A percentile compares a stretch with the other conserved stretches of the same genome.
Evolutionary conservation across 2,888 invertebrate genomes (phyloP).

Genomic region (Bellardia pandia): DNA sequence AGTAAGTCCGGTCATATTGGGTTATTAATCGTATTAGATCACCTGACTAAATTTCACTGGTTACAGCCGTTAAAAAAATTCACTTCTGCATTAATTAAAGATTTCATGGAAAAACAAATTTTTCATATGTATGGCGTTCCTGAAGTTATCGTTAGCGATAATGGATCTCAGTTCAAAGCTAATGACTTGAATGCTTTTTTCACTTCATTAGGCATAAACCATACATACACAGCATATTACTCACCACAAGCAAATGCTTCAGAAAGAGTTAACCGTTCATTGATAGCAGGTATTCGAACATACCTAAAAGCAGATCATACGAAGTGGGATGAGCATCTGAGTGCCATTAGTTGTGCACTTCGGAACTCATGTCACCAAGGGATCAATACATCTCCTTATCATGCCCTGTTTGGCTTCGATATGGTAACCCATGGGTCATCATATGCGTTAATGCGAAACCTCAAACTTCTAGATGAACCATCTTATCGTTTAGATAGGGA

Average conservation of each 20-base stretch:
- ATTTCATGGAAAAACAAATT: not conserved
- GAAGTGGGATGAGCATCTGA: slow-evolving; percentile 3
- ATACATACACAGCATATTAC: not conserved
- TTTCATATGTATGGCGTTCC: too few species aligned
- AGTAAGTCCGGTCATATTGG: not conserved
- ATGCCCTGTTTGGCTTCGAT: not conserved
- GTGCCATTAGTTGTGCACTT: slow-evolving; percentile 1
- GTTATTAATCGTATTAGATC: not conserved
- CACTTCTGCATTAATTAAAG: not conserved
- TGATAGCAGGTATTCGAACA: not conserved
- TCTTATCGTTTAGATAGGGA: not conserved
- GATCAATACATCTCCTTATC: not conserved
- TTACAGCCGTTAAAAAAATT: not conserved
- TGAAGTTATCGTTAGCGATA: too few species aligned
- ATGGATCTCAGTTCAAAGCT: too few species aligned
- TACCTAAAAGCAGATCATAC: not conserved
- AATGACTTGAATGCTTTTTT: not conserved
- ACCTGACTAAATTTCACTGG: not conserved
- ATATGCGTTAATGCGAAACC: not conserved
- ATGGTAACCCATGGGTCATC: not conserved
- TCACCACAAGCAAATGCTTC: slow-evolving; percentile 2
- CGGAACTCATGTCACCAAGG: slow-evolving; percentile 10
- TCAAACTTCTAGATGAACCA: not conserved
- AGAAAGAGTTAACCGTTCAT: not conserved
- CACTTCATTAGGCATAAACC: not conserved